Base-by-base conservation (phyloP, 1,140 invertebrate species). In the Ostrea denselamellosa region DNA sequence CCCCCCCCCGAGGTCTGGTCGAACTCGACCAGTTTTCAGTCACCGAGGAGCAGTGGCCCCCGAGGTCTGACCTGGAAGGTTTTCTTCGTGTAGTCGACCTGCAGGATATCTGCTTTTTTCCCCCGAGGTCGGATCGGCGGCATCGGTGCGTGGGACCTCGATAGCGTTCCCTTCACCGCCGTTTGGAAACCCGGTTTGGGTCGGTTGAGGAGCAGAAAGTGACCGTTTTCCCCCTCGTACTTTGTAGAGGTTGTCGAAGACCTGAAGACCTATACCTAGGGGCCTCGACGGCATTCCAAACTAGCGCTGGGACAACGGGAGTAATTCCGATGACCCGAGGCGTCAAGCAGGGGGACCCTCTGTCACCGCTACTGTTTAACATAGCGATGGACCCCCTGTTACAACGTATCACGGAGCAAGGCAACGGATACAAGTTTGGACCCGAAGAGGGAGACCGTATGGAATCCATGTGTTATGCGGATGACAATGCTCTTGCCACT, bases 341-440 rank as follows among this genome's bases (percentile, higher is more conserved):
- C 0, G 95, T 96, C 1, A 94, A 95, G 65, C 96, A 96, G 87
- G 95, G 96, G 0, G 95, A 96, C 85, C 95, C 95, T 0, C 91
- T 96, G 2, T 94, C 93, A 0, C 95, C 95, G 0, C 25, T 95
- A 4, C 90, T 96, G 2, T 96, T 96, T 87, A 96, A 96, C 89
- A 71, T 95, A 52, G 94, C 94, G 0, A 92, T 96, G 65, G 95
- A 96, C 81, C 86, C 89, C 28, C 71, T 62, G 85, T 14, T 90
- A 17, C 28, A 53, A 17, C 52, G 34, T 3, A 87, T 83, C 0
- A 22, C 54, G 2, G 56, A 28, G 52, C 52, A 71, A 8, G 10
- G 83, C 5, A 88, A 88, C 17, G 87, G 86, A 9, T 87, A 87
- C 22, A 62, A 52, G 25, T 89, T 86, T 56, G 84, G 82, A 1